Evolutionary conservation across 30 jellyfish, hydroid and myxozoan genomes (phyloP).

Genomic region (Cassiopea xamachana): DNA sequence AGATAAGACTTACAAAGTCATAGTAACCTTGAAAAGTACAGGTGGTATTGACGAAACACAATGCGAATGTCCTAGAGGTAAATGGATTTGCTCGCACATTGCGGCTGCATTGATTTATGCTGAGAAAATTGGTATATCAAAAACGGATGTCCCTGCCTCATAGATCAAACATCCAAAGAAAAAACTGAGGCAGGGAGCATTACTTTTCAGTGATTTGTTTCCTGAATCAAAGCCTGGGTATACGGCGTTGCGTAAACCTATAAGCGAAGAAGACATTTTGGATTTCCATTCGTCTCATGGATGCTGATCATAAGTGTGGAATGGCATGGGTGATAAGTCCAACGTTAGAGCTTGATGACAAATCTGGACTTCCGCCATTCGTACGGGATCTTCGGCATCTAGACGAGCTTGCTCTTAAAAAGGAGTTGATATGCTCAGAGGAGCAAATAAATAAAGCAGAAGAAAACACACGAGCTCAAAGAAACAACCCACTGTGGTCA

Average conservation of each 20-base stretch:
- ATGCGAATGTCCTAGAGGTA: conserved; percentile 53
- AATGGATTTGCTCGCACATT: conserved; percentile 58
- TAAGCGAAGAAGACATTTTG: conserved; percentile 40
- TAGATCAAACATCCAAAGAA: conserved; percentile 54
- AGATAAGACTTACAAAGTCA: conserved; percentile 55
- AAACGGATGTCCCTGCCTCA: conserved; percentile 54
- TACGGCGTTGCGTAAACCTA: conserved; percentile 44
- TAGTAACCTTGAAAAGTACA: conserved; percentile 10
- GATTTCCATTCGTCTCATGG: conserved; percentile 45
- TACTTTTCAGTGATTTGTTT: conserved; percentile 43
- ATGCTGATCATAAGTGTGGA: conserved; percentile 53
- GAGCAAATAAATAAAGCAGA: conserved; percentile 22
- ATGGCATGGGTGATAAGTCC: conserved; percentile 48
- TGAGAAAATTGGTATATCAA: conserved; percentile 29
- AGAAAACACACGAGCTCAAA: conserved; percentile 43
- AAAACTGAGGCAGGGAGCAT: conserved; percentile 21
- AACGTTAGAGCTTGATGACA: conserved; percentile 19
- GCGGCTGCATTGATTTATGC: conserved; percentile 51
- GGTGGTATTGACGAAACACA: conserved; percentile 47
- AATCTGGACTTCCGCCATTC: conserved; percentile 42
- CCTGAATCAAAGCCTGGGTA: conserved; percentile 47
- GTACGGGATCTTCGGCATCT: conserved; percentile 35
- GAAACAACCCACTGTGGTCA: conserved; percentile 42
- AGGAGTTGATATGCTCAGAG: conserved; percentile 36
- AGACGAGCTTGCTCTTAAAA: conserved; percentile 30